Evolutionary conservation across 2,797 vertebrate species (phyloP).

Genomic region (Mycteria americana): DNA sequence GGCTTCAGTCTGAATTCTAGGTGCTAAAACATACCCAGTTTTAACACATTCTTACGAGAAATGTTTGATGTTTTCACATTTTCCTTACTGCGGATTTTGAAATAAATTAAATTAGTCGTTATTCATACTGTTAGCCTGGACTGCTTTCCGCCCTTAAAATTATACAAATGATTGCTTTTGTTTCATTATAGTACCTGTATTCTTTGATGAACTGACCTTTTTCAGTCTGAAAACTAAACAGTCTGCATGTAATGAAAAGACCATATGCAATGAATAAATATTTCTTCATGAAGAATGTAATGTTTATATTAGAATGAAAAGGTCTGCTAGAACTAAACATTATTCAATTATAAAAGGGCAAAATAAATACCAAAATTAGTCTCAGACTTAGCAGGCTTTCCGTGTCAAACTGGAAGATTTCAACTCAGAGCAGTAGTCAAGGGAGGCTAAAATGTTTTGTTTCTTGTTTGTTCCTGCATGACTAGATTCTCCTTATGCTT

Average conservation of each 20-base stretch:
- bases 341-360: conserved; percentile 27
- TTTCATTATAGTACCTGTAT: conserved; percentile 4
- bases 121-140: neutral
- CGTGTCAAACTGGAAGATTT: neutral
- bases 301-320: conserved; percentile 41
- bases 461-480: neutral
- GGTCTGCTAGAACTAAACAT: conserved; percentile 28
- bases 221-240: conserved; percentile 8
- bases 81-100: neutral
- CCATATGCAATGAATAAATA: conserved; percentile 41
- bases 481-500: neutral
- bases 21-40: neutral
- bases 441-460: neutral
- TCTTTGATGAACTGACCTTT: conserved; percentile 9
- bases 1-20: neutral
- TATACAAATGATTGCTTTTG: neutral
- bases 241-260: conserved; percentile 16
- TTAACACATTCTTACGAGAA: neutral
- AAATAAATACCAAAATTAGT: conserved; percentile 38
- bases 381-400: neutral
- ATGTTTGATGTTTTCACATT: neutral
- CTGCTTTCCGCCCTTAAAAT: neutral
- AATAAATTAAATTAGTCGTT: neutral
- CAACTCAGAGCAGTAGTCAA: neutral
- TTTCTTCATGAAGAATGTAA: conserved; percentile 33